Percentiles rank a stretch among this genome's conserved stretches.
Conservation (phyloP, 92 coral and sea anemone genomes). For the Scolanthus callimorphus region DNA sequence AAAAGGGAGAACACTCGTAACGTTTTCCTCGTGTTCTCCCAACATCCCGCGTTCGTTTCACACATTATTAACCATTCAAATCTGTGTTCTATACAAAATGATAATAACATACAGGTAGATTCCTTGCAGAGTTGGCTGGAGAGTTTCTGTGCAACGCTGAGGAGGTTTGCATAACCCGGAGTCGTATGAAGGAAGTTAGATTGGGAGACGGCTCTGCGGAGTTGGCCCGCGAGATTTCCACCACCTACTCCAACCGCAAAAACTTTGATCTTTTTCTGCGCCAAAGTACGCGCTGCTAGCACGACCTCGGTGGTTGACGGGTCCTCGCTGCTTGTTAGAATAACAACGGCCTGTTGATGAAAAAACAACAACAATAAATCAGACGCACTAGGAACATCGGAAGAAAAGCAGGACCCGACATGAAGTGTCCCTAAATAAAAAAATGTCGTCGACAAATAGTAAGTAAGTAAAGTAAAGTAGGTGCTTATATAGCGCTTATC, state of each 20-base stretch:
- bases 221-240: constrained; percentile 35
- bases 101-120: constrained; percentile 51
- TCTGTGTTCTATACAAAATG: too few species aligned
- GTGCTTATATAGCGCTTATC: too few species aligned
- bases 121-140: constrained; percentile 59
- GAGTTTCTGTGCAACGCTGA: constrained; percentile 33
- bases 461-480: too few species aligned
- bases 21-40: too few species aligned
- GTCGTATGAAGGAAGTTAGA: constrained; percentile 37
- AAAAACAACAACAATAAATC: not conserved
- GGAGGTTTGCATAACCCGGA: constrained; percentile 18
- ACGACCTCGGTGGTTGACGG: constrained; percentile 29
- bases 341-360: constrained; percentile 39
- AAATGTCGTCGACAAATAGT: too few species aligned
- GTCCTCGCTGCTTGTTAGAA: constrained; percentile 44
- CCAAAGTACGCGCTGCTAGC: constrained; percentile 41
- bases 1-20: too few species aligned
- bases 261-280: constrained; percentile 55
- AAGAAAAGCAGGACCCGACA: too few species aligned
- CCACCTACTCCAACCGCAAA: constrained; percentile 73
- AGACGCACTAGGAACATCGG: too few species aligned
- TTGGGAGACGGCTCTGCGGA: constrained; percentile 40
- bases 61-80: too few species aligned
- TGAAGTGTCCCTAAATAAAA: too few species aligned
- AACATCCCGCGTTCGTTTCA: too few species aligned